Evolutionary conservation across 1,140 invertebrate species (phyloP).

Genomic region (Thaumetopoea pityocampa): DNA sequence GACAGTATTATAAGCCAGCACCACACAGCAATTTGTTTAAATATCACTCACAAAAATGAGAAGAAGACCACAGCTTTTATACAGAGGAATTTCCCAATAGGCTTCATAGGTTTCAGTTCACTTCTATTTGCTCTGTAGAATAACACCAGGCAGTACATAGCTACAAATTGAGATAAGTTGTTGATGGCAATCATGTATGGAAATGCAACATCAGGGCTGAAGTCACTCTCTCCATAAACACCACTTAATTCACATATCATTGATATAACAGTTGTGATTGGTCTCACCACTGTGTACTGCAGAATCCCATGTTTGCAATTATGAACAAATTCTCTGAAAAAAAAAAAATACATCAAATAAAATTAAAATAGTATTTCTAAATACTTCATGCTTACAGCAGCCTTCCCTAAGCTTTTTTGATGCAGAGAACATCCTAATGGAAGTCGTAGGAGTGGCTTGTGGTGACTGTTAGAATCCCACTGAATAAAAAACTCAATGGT

Average conservation of each 20-base stretch:
- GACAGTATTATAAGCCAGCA: too few species aligned
- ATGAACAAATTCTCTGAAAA: slow-evolving; percentile 89
- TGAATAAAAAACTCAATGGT: too few species aligned
- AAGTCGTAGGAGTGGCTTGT: too few species aligned
- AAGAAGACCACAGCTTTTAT: slow-evolving; percentile 99
- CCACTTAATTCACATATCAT: slow-evolving; percentile 91
- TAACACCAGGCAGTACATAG: slow-evolving; percentile 96
- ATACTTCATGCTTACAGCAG: too few species aligned
- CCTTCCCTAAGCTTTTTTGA: too few species aligned
- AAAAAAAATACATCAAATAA: slow-evolving; percentile 18
- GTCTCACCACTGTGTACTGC: slow-evolving; percentile 94
- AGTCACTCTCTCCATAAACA: slow-evolving; percentile 94
- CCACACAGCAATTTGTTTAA: slow-evolving; percentile 3
- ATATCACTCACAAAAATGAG: slow-evolving; percentile 94
- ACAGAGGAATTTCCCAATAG: slow-evolving; percentile 97
- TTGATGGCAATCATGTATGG: slow-evolving; percentile 94
- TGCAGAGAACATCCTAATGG: too few species aligned
- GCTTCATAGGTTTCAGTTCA: slow-evolving; percentile 93
- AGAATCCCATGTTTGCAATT: slow-evolving; percentile 97
- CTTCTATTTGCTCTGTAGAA: slow-evolving; percentile 94
- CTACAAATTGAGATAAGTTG: slow-evolving; percentile 96
- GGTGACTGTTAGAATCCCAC: too few species aligned
- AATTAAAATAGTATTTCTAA: background rate
- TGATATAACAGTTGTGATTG: slow-evolving; percentile 91
- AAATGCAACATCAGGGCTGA: slow-evolving; percentile 88